phyloP scores from a whole-genome alignment of 2,113 vertebrate species.

The Rhinopomastus cyanomelas region DNA sequence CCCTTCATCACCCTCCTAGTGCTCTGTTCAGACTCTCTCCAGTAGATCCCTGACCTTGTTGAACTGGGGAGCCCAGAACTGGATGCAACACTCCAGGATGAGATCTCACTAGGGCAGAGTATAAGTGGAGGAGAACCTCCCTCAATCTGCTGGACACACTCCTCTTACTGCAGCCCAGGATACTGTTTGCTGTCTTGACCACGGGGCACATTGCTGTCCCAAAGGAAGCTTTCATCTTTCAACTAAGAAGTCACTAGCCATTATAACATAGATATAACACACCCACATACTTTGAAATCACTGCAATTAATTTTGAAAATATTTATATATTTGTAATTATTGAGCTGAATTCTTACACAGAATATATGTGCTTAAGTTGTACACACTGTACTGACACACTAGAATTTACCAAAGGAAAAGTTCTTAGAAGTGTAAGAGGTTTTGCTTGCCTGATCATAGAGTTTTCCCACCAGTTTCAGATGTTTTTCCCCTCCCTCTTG shows the following conservation, averaged over 20 bases:
- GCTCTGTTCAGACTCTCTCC: no score
- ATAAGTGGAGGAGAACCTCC: no score
- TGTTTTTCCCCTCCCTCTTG: slow-evolving; percentile 98
- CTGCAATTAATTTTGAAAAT: neutral
- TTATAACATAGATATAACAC: neutral
- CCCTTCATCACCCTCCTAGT: no score
- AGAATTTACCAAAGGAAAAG: neutral
- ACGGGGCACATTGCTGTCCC: neutral
- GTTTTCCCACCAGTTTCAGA: slow-evolving; percentile 95
- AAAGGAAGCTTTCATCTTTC: neutral
- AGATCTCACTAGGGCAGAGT: no score
- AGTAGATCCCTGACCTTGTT: no score
- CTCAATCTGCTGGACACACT: no score
- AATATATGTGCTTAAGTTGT: no score
- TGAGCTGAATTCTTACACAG: neutral
- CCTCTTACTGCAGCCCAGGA: no score
- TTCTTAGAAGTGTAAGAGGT: neutral
- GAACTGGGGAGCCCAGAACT: no score
- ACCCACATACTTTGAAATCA: neutral
- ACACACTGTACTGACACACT: neutral
- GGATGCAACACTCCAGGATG: no score
- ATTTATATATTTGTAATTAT: neutral
- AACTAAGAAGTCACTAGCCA: neutral
- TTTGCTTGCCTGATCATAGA: slow-evolving; percentile 92
- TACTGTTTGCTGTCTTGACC: no score